Percentiles rank a stretch among this genome's conserved stretches.
These are phyloP conservation scores for Stenolophus ochropezus DNA, from an alignment of 2,888 invertebrate genomes.

Conservation along the genomic window DNA sequence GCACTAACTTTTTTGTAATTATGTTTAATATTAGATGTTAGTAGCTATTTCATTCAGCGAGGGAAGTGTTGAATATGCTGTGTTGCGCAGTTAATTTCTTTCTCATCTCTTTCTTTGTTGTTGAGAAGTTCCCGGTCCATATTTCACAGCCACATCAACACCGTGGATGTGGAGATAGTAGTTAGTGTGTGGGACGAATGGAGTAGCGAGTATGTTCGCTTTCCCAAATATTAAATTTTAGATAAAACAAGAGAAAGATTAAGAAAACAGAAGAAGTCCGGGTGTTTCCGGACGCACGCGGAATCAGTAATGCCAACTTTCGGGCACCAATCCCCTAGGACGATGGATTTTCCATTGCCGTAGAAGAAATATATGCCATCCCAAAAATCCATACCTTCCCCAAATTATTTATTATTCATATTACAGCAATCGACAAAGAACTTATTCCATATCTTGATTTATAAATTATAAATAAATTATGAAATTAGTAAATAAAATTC, in stretches of 20 bases:
- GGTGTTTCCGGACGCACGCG: constrained; percentile 36
- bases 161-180: neutral
- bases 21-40: no score
- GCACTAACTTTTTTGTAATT: no score
- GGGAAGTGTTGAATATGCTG: neutral
- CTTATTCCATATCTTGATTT: no score
- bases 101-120: neutral
- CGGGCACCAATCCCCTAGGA: constrained; percentile 37
- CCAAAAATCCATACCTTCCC: neutral
- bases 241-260: constrained; percentile 52
- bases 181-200: neutral
- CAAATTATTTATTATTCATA: no score
- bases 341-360: constrained; percentile 12
- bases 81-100: neutral
- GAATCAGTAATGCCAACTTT: constrained; percentile 43
- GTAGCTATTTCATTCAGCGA: neutral
- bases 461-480: no score
- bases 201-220: constrained; percentile 20
- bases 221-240: constrained; percentile 53
- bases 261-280: constrained; percentile 54
- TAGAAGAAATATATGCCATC: neutral
- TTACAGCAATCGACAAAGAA: no score
- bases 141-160: neutral
- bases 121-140: neutral
- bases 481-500: no score